Conservation (phyloP, 2,113 vertebrate genomes). For the Gnathonemus longibarbis region DNA sequence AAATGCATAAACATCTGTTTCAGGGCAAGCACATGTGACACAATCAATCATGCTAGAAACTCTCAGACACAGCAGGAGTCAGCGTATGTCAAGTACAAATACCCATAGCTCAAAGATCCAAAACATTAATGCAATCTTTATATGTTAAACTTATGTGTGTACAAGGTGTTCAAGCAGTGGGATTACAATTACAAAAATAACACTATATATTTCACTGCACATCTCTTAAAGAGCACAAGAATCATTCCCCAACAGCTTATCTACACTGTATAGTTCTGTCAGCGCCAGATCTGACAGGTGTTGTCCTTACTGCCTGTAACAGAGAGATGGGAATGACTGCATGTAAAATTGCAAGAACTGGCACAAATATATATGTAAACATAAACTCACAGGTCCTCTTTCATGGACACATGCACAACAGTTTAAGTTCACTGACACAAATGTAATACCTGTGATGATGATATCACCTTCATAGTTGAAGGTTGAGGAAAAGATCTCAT, state of each 20-base stretch:
- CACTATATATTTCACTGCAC: not conserved
- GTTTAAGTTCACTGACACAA: not conserved
- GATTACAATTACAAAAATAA: not conserved
- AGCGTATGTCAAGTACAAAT: not conserved
- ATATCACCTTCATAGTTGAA: slow-evolving; percentile 89
- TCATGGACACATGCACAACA: not conserved
- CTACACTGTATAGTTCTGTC: slow-evolving; percentile 35
- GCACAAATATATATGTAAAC: not conserved
- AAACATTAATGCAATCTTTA: not conserved
- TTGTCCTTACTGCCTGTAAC: slow-evolving; percentile 91
- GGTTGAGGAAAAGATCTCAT: slow-evolving; percentile 88
- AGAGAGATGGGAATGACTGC: slow-evolving; percentile 2
- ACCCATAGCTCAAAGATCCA: not conserved
- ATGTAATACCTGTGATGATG: slow-evolving; percentile 77
- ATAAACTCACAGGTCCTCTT: not conserved
- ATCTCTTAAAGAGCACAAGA: not conserved
- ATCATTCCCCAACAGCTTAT: not conserved
- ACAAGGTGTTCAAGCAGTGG: not conserved
- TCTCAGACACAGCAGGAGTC: not conserved
- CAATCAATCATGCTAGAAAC: not conserved
- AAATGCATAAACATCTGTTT: not conserved
- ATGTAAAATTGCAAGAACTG: not conserved
- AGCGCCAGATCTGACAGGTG: slow-evolving; percentile 87
- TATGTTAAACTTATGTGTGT: not conserved
- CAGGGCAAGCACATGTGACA: not conserved